Evolutionary conservation across 2,797 vertebrate species (phyloP).

Genomic region (Hipposideros larvatus): DNA sequence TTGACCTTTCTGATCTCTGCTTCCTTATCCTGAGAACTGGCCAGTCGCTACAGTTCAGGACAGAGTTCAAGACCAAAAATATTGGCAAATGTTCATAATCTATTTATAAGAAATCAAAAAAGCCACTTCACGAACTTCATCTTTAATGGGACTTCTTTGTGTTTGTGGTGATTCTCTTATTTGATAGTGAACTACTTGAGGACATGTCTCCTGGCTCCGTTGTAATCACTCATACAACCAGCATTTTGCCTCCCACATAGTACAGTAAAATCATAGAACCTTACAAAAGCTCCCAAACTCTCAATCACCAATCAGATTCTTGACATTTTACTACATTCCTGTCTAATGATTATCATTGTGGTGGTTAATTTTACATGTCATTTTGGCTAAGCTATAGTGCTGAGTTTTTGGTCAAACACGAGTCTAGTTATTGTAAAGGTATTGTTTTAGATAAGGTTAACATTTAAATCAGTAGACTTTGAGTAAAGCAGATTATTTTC

Average conservation of each 20-base stretch:
- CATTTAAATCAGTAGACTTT: not conserved
- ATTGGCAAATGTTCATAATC: not conserved
- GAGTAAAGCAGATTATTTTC: not conserved
- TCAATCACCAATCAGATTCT: not conserved
- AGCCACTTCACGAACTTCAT: not conserved
- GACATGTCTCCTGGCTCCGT: not conserved
- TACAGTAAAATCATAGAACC: not conserved
- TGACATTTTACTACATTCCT: not conserved
- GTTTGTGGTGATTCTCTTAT: not conserved
- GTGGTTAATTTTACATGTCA: not conserved
- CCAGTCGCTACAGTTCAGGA: not conserved
- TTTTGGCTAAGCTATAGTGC: not conserved
- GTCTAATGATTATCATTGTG: too few relatives aligned
- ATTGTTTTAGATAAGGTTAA: not conserved
- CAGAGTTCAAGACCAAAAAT: not conserved
- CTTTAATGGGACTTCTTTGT: not conserved
- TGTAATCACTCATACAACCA: not conserved
- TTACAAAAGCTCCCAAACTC: not conserved
- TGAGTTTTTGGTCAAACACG: not conserved
- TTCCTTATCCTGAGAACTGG: slow-evolving; percentile 59
- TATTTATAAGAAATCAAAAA: slow-evolving; percentile 39
- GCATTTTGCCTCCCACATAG: not conserved
- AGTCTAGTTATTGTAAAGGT: not conserved
- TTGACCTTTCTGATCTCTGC: slow-evolving; percentile 4
- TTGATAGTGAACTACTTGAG: not conserved